Percentiles rank a stretch among this genome's conserved stretches.
Conservation (phyloP, 1,140 invertebrate species). For the Drosophila pallidifrons region DNA sequence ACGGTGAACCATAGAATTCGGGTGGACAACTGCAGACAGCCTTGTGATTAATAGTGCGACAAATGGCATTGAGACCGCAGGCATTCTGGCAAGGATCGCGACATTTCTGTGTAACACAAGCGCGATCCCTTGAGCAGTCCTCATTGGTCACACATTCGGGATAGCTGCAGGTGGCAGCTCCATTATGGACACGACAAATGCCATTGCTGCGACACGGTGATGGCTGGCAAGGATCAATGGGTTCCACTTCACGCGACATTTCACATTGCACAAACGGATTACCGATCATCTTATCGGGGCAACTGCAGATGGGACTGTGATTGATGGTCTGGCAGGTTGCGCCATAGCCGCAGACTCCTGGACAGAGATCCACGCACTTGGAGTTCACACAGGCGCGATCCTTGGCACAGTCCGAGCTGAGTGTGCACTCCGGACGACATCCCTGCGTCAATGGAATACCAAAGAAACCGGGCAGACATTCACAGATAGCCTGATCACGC, state of each 20-base stretch:
- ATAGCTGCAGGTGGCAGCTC: conserved; percentile 90
- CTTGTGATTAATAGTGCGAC: conserved; percentile 92
- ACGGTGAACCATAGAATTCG: conserved; percentile 92
- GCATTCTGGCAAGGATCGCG: conserved; percentile 92
- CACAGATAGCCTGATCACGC: conserved; percentile 87
- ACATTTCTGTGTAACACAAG: conserved; percentile 93
- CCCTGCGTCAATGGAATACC: conserved; percentile 91
- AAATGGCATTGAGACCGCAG: conserved; percentile 94
- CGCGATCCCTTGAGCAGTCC: conserved; percentile 92
- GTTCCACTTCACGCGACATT: conserved; percentile 69
- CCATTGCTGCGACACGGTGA: conserved; percentile 93
- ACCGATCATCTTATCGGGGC: conserved; percentile 87
- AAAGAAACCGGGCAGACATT: conserved; percentile 90
- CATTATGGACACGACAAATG: conserved; percentile 90
- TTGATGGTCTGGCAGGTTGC: conserved; percentile 89
- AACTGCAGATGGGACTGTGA: conserved; percentile 92
- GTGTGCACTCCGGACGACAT: conserved; percentile 92
- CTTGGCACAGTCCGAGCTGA: conserved; percentile 92
- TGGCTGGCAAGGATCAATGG: conserved; percentile 91
- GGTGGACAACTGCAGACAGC: conserved; percentile 92
- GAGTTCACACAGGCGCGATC: conserved; percentile 91
- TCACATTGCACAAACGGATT: conserved; percentile 92
- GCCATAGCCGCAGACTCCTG: conserved; percentile 88
- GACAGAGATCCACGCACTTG: conserved; percentile 93
- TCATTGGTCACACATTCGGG: conserved; percentile 94